Conservation (phyloP, 35 echinoderm and acorn worm species). For the Patiria miniata region DNA sequence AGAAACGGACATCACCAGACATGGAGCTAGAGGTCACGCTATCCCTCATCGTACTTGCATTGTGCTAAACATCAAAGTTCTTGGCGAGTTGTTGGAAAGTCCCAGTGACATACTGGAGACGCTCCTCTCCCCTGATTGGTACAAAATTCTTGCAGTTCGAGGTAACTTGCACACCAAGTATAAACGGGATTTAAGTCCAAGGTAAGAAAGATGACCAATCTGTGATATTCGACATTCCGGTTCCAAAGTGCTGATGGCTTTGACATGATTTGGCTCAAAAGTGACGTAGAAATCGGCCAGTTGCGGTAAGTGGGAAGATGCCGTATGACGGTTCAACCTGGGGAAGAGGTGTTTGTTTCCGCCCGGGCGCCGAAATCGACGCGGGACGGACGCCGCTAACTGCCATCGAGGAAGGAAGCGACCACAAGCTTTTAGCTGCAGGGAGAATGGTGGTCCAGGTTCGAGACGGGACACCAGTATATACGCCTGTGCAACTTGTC, state of each 20-base stretch:
- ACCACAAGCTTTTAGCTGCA: neutral
- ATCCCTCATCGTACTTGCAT: conserved; percentile 39
- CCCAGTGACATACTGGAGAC: neutral
- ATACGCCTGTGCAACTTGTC: neutral
- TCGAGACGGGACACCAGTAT: neutral
- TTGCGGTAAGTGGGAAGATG: neutral
- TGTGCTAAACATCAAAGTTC: neutral
- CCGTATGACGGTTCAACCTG: neutral
- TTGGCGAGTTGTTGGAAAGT: conserved; percentile 23
- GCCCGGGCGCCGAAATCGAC: neutral
- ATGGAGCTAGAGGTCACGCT: neutral
- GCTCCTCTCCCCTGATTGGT: conserved; percentile 1
- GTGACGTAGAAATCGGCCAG: conserved; percentile 12
- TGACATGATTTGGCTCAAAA: neutral
- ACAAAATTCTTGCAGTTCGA: conserved; percentile 20
- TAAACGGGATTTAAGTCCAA: neutral
- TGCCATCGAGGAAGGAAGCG: conserved; percentile 1
- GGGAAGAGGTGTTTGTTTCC: neutral
- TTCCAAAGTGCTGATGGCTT: conserved; percentile 22
- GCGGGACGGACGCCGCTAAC: neutral
- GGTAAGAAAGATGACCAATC: neutral
- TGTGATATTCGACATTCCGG: conserved; percentile 8
- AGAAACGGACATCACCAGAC: neutral
- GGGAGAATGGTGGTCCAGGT: neutral
- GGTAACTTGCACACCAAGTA: neutral